Conservation (phyloP, 2,113 vertebrate species). For the Brachypteracias leptosomus region DNA sequence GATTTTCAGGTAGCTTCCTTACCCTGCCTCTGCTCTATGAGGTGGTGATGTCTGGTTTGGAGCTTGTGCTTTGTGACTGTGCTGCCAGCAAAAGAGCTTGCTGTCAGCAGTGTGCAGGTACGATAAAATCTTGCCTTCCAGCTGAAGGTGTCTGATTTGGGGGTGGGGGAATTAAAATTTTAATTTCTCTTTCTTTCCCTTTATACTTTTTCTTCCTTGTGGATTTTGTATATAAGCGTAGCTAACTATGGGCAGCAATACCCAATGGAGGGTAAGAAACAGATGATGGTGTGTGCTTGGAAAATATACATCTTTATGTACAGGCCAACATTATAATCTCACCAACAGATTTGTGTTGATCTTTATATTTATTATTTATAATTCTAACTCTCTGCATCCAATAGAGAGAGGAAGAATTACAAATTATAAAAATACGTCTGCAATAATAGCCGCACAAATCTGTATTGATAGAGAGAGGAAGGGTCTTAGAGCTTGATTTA, state of each 20-base stretch:
- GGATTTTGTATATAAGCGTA: background rate
- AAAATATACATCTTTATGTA: background rate
- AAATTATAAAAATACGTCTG: background rate
- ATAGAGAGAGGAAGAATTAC: background rate
- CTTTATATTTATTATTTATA: background rate
- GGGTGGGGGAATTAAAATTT: no score
- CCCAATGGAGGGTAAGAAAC: background rate
- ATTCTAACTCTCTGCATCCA: background rate
- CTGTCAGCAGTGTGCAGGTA: background rate
- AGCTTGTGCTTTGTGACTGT: background rate
- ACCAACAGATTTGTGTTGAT: background rate
- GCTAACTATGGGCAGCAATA: background rate
- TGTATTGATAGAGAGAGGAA: background rate
- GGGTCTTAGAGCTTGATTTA: background rate
- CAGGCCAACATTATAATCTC: background rate
- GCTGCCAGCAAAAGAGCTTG: background rate
- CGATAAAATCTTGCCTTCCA: background rate
- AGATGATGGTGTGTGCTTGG: background rate
- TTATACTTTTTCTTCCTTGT: background rate
- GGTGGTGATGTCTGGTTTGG: accelerated
- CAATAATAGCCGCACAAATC: background rate
- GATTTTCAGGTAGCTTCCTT: background rate
- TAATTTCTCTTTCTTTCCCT: background rate
- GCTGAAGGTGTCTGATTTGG: background rate
- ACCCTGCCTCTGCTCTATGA: background rate